A percentile compares a stretch with the other conserved stretches of the same genome.
Evolutionary conservation across 2,797 vertebrate species (phyloP).

Genomic region (Parauchenoglanis ngamensis): DNA sequence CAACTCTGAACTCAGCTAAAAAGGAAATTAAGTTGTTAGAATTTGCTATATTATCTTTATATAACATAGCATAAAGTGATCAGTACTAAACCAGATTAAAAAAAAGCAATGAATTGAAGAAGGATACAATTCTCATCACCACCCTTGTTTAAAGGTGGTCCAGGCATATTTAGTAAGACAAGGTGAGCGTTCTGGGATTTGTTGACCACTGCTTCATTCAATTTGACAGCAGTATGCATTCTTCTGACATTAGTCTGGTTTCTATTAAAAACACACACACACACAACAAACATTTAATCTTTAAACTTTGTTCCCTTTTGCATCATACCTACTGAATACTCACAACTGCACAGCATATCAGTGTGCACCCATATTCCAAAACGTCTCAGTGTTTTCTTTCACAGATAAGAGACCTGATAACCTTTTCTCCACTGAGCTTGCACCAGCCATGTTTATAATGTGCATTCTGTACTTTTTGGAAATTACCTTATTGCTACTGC

Average conservation of each 20-base stretch:
- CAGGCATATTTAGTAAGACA: conserved; percentile 95
- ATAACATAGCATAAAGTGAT: background rate
- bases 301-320: background rate
- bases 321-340: background rate
- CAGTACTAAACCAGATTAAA: background rate
- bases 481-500: background rate
- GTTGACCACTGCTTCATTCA: conserved; percentile 83
- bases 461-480: background rate
- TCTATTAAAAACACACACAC: conserved; percentile 65
- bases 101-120: conserved; percentile 24
- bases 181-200: conserved; percentile 87
- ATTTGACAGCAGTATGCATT: conserved; percentile 86
- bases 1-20: background rate
- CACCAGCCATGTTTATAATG: background rate
- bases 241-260: conserved; percentile 91
- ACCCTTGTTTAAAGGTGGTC: conserved; percentile 87
- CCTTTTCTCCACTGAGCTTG: background rate
- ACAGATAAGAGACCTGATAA: background rate
- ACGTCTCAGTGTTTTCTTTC: background rate
- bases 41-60: background rate
- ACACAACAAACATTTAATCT: background rate
- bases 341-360: background rate
- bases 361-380: background rate
- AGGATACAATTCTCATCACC: conserved; percentile 99
- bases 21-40: background rate